Percentiles rank a stretch among this genome's conserved stretches.
Conservation (phyloP, 2,113 vertebrate genomes). For the Mionectes macconnelli region DNA sequence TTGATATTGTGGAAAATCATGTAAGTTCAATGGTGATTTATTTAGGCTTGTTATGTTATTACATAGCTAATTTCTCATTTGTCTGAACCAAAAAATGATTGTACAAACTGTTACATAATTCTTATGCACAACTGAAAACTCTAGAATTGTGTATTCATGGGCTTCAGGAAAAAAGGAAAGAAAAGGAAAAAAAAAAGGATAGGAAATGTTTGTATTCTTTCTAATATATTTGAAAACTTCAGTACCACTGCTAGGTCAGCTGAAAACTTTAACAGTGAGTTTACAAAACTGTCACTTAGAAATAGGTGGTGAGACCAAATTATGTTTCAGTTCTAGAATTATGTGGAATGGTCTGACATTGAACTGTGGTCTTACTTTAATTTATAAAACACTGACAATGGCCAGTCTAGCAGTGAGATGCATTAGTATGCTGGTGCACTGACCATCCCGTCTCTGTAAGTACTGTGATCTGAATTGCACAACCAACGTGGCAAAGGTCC, state of each 20-base stretch:
- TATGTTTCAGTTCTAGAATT: not conserved
- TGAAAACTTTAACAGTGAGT: not conserved
- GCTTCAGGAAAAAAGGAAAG: fast-evolving
- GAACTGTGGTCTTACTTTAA: conserved; percentile 2
- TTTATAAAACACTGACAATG: conserved; percentile 39
- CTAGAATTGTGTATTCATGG: not conserved
- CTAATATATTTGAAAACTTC: not conserved
- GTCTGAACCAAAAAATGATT: not conserved
- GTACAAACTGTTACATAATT: not conserved
- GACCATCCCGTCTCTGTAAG: conserved; percentile 62
- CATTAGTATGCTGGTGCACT: conserved; percentile 65
- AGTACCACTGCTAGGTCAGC: not conserved
- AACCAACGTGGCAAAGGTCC: conserved; percentile 55
- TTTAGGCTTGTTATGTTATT: not conserved
- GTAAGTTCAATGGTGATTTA: not conserved
- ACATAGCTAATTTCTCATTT: not conserved
- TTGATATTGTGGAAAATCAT: not conserved
- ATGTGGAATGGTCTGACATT: not conserved
- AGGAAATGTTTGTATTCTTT: not conserved
- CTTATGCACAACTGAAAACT: not conserved
- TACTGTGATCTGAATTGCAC: conserved; percentile 67
- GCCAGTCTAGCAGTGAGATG: not conserved
- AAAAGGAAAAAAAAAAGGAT: fast-evolving
- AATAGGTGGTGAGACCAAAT: not conserved
- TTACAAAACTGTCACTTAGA: not conserved